Percentiles rank a stretch among this genome's conserved stretches.
These are phyloP conservation scores for Mixornis gularis DNA, from an alignment of 2,113 vertebrate species.

Conservation along the genomic window DNA sequence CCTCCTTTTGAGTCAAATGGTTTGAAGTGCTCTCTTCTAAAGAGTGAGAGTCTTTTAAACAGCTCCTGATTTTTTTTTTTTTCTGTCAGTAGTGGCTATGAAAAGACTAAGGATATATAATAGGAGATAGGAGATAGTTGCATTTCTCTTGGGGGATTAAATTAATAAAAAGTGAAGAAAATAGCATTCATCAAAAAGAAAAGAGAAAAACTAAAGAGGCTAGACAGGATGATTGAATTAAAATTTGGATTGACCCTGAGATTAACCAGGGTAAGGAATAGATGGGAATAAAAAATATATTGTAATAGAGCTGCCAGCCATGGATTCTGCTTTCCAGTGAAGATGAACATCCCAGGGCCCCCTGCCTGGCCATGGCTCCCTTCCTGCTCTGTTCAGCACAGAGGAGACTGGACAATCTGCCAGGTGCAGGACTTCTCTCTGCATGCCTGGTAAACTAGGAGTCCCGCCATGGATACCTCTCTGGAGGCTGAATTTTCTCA, in stretches of 20 bases:
- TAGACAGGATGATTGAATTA: neutral
- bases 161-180: neutral
- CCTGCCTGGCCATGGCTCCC: neutral
- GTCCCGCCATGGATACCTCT: neutral
- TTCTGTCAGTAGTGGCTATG: neutral
- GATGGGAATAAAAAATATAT: neutral
- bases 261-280: neutral
- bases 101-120: neutral
- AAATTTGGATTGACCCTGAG: neutral
- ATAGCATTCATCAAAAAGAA: neutral
- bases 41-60: neutral
- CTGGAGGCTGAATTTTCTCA: neutral
- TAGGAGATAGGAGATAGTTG: neutral
- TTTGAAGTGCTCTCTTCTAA: neutral
- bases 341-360: neutral
- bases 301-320: neutral
- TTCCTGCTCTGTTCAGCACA: neutral
- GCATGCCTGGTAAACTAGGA: neutral
- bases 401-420: neutral
- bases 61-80: neutral
- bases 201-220: neutral
- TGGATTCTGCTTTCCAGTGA: neutral
- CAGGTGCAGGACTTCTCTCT: neutral
- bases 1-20: neutral
- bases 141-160: neutral